Conservation (phyloP, 1,140 invertebrate species). For the Antheraea pernyi region DNA sequence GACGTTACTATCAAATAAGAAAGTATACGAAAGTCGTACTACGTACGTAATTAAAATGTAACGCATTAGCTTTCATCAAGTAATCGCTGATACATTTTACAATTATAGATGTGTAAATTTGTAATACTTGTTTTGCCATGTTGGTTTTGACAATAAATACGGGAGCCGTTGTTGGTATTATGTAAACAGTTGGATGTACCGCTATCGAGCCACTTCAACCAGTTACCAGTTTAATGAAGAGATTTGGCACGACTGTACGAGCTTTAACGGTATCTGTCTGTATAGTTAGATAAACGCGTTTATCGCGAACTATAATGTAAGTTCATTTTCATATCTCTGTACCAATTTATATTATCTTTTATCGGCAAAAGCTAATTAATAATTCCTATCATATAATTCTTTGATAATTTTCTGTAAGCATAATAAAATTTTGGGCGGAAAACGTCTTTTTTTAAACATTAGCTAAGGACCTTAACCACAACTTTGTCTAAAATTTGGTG, state of each 20-base stretch:
- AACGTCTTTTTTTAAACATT: too few species aligned
- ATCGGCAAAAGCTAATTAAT: neutral
- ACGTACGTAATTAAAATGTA: too few species aligned
- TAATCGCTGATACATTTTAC: neutral
- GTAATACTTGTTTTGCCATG: neutral
- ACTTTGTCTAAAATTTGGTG: too few species aligned
- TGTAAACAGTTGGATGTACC: conserved; percentile 62
- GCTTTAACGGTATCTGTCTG: conserved; percentile 56
- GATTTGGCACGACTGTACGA: conserved; percentile 72
- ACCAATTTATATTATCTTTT: neutral
- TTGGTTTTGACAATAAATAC: neutral
- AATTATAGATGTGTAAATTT: neutral
- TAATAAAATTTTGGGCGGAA: neutral
- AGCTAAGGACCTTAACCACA: too few species aligned
- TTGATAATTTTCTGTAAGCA: neutral
- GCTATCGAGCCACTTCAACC: conserved; percentile 47
- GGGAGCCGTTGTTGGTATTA: conserved; percentile 34
- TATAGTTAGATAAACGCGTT: conserved; percentile 10
- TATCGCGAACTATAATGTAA: neutral
- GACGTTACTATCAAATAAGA: neutral
- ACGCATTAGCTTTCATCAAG: too few species aligned
- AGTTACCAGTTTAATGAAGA: conserved; percentile 73
- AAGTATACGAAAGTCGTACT: too few species aligned
- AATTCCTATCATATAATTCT: neutral
- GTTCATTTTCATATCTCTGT: neutral